Evolutionary conservation across 2,113 vertebrate species (phyloP).

Genomic region (Microtus pennsylvanicus): DNA sequence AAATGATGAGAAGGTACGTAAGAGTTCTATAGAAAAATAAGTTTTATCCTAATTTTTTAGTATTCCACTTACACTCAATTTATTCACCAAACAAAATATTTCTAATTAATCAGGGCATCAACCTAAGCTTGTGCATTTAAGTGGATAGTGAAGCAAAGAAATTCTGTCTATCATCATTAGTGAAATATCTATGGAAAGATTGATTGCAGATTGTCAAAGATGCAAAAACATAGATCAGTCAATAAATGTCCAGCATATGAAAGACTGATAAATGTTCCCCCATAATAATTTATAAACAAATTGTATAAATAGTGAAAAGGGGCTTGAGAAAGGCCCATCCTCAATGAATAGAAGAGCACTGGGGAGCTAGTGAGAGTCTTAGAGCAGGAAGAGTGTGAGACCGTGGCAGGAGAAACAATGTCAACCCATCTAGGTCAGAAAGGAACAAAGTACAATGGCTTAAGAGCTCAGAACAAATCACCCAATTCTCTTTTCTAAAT

Average conservation of each 20-base stretch:
- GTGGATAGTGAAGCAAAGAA: rapidly evolving
- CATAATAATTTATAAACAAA: not conserved
- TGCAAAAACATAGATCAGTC: not conserved
- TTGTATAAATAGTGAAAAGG: not conserved
- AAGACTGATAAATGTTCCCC: not conserved
- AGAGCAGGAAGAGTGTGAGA: not conserved
- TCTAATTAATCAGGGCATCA: not conserved
- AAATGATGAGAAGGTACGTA: not conserved
- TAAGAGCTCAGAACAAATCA: conserved; percentile 69
- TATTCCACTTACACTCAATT: not conserved
- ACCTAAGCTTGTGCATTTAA: rapidly evolving
- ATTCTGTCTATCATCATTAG: not conserved
- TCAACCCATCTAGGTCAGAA: not conserved
- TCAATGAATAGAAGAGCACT: rapidly evolving
- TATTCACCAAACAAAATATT: not conserved
- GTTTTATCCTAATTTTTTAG: not conserved
- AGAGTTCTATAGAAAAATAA: not conserved
- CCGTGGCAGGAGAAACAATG: not conserved
- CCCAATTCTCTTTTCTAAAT: conserved; percentile 63
- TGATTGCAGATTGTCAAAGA: not conserved
- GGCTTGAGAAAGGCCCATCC: not conserved
- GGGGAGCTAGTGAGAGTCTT: not conserved
- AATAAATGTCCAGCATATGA: not conserved
- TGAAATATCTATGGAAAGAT: not conserved
- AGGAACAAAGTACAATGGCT: conserved; percentile 6